Base-by-base conservation (phyloP, 1,140 invertebrate genomes). In the Hylaeus anthracinus region DNA sequence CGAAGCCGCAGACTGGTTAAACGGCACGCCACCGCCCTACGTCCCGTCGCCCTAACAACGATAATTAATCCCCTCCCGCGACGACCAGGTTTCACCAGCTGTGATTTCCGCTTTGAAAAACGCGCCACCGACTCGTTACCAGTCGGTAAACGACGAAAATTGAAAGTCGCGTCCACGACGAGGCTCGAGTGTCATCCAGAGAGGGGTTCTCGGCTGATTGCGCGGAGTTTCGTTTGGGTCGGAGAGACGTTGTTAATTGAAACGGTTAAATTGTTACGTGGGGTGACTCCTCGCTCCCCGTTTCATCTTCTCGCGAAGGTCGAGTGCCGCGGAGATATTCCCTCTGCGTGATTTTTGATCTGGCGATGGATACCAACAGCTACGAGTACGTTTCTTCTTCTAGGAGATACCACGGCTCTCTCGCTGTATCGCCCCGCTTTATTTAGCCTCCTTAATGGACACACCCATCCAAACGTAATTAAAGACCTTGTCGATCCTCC, bases 21-120 rank as follows among this genome's bases (percentile, higher is more conserved):
- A 37, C 37, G 67, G 5, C 39, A 15, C 55, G 53, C 43, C 37
- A 26, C 53, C 53, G 10, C 8, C 53, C 51, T 8, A 12, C 9
- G 51, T 26, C 26, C 14, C 9, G 26, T 71, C 65, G 45, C 37
- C 15, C 69, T 71, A 71, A 71, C 69, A 43, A 58, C 53, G 53
- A 71, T 71, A 71, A 71, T 71, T 71, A 71, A 58, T 71, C 55
- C 39, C 67, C 15, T 4, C n/a, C 45, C 26, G 43, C 64, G 45
- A 14, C 65, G 65, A 12, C 45, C 3, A 37, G 45, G 45, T 48
- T 4, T 45, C 65, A n/a, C 10, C 5, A 37, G 6, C 15, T 2
- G 2, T 5, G 43, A 2, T 48, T 26, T 26, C 41, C 64, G 14
- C 14, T 8, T n/a, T 10, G 65, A 60, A 67, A 66, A 67, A 37